Evolutionary conservation across 2,797 vertebrate genomes (phyloP).

Genomic region (Meda fulgida): DNA sequence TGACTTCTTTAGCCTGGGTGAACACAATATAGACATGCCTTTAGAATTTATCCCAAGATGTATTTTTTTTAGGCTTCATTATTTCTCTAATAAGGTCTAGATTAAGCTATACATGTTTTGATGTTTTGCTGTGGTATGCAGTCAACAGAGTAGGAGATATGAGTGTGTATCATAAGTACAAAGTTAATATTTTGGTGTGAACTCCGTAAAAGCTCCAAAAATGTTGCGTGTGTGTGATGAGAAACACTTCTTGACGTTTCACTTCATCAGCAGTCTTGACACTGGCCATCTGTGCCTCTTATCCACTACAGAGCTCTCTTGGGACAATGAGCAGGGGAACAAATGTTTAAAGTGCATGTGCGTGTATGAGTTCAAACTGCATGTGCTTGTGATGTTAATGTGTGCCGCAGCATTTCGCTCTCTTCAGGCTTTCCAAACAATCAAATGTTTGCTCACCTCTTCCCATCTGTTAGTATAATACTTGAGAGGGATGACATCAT

Average conservation of each 20-base stretch:
- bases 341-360: conserved; percentile 35
- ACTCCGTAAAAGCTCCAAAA: conserved; percentile 7
- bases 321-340: conserved; percentile 26
- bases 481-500: conserved; percentile 33
- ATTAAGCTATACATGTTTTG: not conserved
- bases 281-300: conserved; percentile 28
- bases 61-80: not conserved
- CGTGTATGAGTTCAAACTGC: conserved; percentile 25
- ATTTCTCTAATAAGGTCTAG: conserved; percentile 3
- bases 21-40: not conserved
- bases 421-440: conserved; percentile 39
- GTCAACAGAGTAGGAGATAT: conserved; percentile 2
- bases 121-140: conserved; percentile 27
- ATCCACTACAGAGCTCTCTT: conserved; percentile 23
- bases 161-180: conserved; percentile 10
- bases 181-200: conserved; percentile 25
- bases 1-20: not conserved
- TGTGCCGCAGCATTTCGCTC: conserved; percentile 37
- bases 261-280: conserved; percentile 38
- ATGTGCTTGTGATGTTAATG: not conserved
- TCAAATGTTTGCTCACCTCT: conserved; percentile 22
- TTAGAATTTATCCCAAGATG: conserved; percentile 14
- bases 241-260: conserved; percentile 17
- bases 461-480: conserved; percentile 48
- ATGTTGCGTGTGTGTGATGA: not conserved